These are phyloP conservation scores for Rallus limicola DNA, from an alignment of 2,113 vertebrate species.

Conservation along the genomic window DNA sequence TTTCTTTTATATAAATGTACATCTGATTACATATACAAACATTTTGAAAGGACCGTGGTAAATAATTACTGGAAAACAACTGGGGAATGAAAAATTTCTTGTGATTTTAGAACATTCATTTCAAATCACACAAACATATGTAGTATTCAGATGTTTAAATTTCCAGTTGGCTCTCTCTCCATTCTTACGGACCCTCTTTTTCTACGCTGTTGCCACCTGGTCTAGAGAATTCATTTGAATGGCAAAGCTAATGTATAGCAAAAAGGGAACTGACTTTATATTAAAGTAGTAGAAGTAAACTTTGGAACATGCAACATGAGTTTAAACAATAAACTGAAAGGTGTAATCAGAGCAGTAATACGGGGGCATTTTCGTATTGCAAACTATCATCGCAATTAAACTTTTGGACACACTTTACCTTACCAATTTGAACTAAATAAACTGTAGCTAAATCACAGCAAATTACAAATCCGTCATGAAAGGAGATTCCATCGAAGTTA, in stretches of 20 bases:
- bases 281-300: constrained; percentile 62
- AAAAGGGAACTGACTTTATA: constrained; percentile 64
- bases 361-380: constrained; percentile 48
- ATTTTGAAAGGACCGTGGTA: constrained; percentile 78
- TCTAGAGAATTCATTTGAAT: constrained; percentile 59
- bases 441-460: constrained; percentile 59
- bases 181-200: neutral
- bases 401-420: constrained; percentile 72
- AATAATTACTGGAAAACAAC: constrained; percentile 77
- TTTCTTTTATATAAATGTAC: constrained; percentile 85
- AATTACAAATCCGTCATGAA: constrained; percentile 58
- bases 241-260: constrained; percentile 58
- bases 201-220: constrained; percentile 59
- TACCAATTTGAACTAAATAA: constrained; percentile 56
- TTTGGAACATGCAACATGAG: constrained; percentile 76
- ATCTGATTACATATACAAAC: constrained; percentile 88
- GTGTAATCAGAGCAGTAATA: constrained; percentile 52
- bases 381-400: constrained; percentile 56
- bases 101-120: constrained; percentile 70
- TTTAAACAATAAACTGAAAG: constrained; percentile 68
- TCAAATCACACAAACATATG: constrained; percentile 66
- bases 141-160: constrained; percentile 42
- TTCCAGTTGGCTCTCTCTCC: constrained; percentile 53
- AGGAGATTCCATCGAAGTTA: constrained; percentile 40
- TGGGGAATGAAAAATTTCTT: constrained; percentile 72